A percentile compares a stretch with the other conserved stretches of the same genome.
Evolutionary conservation across 1,140 invertebrate genomes (phyloP).

Genomic region (Hypothenemus hampei): DNA sequence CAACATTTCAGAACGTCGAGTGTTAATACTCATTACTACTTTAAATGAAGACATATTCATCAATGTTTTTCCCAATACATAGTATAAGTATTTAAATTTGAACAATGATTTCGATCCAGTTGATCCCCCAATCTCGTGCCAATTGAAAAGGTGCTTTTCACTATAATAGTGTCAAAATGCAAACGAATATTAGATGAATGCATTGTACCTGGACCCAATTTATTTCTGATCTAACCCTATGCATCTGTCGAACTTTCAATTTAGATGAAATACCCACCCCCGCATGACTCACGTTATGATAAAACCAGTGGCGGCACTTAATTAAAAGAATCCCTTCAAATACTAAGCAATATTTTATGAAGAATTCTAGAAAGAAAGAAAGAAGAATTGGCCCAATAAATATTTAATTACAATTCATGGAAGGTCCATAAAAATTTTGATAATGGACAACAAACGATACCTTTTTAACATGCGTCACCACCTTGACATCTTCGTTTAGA

Average conservation of each 20-base stretch:
- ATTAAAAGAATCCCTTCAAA: not conserved
- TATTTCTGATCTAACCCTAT: constrained; percentile 8
- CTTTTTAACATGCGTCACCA: not conserved
- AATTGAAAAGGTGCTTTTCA: too few relatives aligned
- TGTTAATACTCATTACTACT: too few relatives aligned
- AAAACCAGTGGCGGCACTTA: constrained; percentile 1
- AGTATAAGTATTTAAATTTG: too few relatives aligned
- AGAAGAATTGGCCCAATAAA: not conserved
- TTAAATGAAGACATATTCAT: too few relatives aligned
- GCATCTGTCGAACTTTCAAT: constrained; percentile 17
- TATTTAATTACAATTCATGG: not conserved
- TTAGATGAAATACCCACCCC: constrained; percentile 18
- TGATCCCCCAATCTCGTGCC: not conserved
- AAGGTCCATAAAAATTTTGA: not conserved
- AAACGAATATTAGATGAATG: constrained; percentile 9
- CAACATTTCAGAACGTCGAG: too few relatives aligned
- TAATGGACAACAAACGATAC: not conserved
- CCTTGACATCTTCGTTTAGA: too few relatives aligned
- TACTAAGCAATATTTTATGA: not conserved
- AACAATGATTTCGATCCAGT: too few relatives aligned
- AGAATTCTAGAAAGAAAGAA: not conserved
- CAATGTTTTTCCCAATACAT: too few relatives aligned
- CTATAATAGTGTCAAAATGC: not conserved
- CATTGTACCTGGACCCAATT: constrained; percentile 23
- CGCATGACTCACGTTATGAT: constrained; percentile 17